Evolutionary conservation across 2,888 invertebrate genomes (phyloP), one percentile per base, ranked within the genome.

Genomic region (Drosophila picticornis): DNA sequence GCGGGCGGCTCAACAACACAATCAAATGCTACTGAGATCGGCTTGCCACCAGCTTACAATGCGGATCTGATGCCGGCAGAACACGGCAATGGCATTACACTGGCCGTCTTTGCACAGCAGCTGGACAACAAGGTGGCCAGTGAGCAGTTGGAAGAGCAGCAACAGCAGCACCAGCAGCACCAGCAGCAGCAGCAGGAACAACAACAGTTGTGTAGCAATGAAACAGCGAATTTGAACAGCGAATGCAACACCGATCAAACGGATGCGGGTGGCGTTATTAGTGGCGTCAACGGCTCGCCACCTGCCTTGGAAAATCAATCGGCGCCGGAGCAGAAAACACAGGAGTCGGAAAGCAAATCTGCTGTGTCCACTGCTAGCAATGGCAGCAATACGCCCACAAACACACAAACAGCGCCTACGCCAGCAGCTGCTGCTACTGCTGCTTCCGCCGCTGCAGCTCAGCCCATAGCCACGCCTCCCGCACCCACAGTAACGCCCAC

Each of bases 21-120:
- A 43, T 53, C 79, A 13, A 62, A 58, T 64, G 71, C 66, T 25
- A 61, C 76, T n/a, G 78, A 80, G 40, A 55, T 82, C 40, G 68
- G 71, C 22, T 61, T 82, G 36, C 82, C 83, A 57, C 70, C 79
- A 38, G 76, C 81, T 52, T 75, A 76, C 48, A 78, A 80, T 55
- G 66, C 75, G n/a, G 87, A 90, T 62, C 64, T 84, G 40, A 64
- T 81, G 59, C 48, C 80, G 27, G 36, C 75, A 11, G 84, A 84
- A 27, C 81, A 83, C 31, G 80, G 70, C 22, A 84, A 78, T 61
- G 88, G 81, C 61, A 77, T 89, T 13, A 85, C 87, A 29, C 31
- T 90, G 58, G 88, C 89, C 22, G 88, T 90, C 0, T 81, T 91
- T 71, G 86, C 91, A 10, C 90, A 91, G 52, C 90, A 88, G 56